These are phyloP conservation scores for Mycetomoellerius zeteki DNA, from an alignment of 1,140 invertebrate genomes.

Conservation along the genomic window DNA sequence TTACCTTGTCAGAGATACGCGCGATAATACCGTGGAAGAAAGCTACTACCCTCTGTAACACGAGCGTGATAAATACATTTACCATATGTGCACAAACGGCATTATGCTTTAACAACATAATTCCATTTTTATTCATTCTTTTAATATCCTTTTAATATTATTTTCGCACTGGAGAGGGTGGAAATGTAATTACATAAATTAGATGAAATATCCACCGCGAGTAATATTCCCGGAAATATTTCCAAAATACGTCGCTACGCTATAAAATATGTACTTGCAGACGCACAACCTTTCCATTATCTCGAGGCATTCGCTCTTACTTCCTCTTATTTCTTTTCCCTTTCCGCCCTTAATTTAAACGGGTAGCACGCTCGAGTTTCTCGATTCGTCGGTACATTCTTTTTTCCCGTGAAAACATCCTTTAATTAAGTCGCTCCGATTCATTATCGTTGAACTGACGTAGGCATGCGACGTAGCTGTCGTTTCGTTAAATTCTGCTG, in stretches of 20 bases:
- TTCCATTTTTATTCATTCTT: neutral
- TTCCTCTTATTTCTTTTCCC: slow-evolving; percentile 28
- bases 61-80: slow-evolving; percentile 32
- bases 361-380: slow-evolving; percentile 51
- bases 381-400: slow-evolving; percentile 24
- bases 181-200: slow-evolving; percentile 42
- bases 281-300: slow-evolving; percentile 55
- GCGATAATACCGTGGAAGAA: slow-evolving; percentile 24
- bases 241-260: slow-evolving; percentile 43
- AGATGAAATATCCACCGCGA: slow-evolving; percentile 1
- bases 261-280: slow-evolving; percentile 45
- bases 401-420: slow-evolving; percentile 52
- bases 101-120: slow-evolving; percentile 18
- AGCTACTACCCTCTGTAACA: neutral
- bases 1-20: slow-evolving; percentile 19
- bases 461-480: slow-evolving; percentile 22
- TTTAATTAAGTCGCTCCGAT: slow-evolving; percentile 69
- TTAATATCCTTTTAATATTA: slow-evolving; percentile 11
- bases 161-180: neutral
- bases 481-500: slow-evolving; percentile 10
- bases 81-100: neutral
- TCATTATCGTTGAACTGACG: slow-evolving; percentile 56
- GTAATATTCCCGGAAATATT: slow-evolving; percentile 34
- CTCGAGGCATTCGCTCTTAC: slow-evolving; percentile 40
- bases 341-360: slow-evolving; percentile 59